A percentile compares a stretch with the other conserved stretches of the same genome.
phyloP scores from a whole-genome alignment of 1,140 invertebrate species.

The Drosophila pruinosa region DNA sequence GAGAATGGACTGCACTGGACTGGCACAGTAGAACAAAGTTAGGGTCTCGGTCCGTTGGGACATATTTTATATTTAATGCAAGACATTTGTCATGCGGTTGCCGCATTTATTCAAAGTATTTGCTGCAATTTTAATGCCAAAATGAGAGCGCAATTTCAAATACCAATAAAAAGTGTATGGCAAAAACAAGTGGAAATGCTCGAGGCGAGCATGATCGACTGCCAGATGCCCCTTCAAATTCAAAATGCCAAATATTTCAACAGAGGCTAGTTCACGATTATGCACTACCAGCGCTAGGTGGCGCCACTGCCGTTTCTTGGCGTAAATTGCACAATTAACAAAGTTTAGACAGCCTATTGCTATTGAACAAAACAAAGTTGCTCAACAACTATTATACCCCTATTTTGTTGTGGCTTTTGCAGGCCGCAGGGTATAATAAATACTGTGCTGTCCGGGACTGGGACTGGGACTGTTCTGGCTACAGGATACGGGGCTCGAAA shows the following conservation, averaged over 20 bases:
- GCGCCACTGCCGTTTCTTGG: too few species aligned
- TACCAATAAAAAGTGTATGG: constrained; percentile 26
- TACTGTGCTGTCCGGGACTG: not conserved
- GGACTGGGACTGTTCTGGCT: not conserved
- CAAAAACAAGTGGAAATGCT: not conserved
- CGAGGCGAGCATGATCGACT: not conserved
- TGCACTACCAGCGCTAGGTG: too few species aligned
- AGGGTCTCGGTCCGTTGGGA: constrained; percentile 26
- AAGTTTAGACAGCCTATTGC: too few species aligned
- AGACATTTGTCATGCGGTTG: constrained; percentile 61
- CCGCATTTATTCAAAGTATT: constrained; percentile 65
- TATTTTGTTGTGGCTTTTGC: not conserved
- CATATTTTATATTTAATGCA: constrained; percentile 65
- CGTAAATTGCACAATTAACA: too few species aligned
- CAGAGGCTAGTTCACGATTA: too few species aligned
- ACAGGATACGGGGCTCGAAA: not conserved
- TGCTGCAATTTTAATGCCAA: constrained; percentile 65
- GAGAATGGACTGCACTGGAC: constrained; percentile 7
- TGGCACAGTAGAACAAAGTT: not conserved
- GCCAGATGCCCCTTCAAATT: not conserved
- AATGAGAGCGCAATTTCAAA: constrained; percentile 59
- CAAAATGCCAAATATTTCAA: too few species aligned
- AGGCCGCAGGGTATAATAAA: not conserved
- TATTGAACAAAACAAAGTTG: too few species aligned
- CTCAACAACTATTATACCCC: not conserved